phyloP scores from a whole-genome alignment of 2,888 invertebrate genomes.

The Auanema sp. region DNA sequence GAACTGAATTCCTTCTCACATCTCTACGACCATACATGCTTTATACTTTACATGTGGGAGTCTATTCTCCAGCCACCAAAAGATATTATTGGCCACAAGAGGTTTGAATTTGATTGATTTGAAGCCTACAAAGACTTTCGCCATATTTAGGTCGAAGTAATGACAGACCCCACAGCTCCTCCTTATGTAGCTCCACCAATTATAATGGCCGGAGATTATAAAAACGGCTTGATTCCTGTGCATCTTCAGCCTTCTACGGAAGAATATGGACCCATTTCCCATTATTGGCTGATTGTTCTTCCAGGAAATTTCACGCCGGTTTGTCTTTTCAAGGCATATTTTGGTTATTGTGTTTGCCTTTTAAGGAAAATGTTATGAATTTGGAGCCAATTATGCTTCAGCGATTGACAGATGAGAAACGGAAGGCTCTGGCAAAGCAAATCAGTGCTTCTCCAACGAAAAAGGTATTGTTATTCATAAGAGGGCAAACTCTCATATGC shows the following conservation, averaged over 20 bases:
- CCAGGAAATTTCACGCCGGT: slow-evolving; percentile 73
- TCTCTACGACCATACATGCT: slow-evolving; percentile 59
- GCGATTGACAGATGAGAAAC: slow-evolving; percentile 34
- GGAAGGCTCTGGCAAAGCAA: slow-evolving; percentile 26
- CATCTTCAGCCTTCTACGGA: slow-evolving; percentile 82
- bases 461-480: slow-evolving; percentile 17
- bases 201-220: slow-evolving; percentile 32
- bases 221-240: slow-evolving; percentile 37
- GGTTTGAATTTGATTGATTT: slow-evolving; percentile 22
- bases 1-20: slow-evolving; percentile 42
- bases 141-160: slow-evolving; percentile 25
- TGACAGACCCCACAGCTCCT: slow-evolving; percentile 57
- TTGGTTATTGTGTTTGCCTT: slow-evolving; percentile 12
- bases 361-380: slow-evolving; percentile 46
- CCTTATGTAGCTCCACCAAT: slow-evolving; percentile 56
- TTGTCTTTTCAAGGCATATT: slow-evolving; percentile 3
- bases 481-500: neutral
- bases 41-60: slow-evolving; percentile 58
- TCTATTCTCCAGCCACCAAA: slow-evolving; percentile 44
- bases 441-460: slow-evolving; percentile 36
- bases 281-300: slow-evolving; percentile 93
- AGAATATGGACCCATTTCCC: slow-evolving; percentile 94
- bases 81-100: slow-evolving; percentile 58
- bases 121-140: neutral
- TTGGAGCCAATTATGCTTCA: slow-evolving; percentile 40